These are phyloP conservation scores for Lithodes maja DNA, from an alignment of 2,888 invertebrate genomes.

Conservation along the genomic window DNA sequence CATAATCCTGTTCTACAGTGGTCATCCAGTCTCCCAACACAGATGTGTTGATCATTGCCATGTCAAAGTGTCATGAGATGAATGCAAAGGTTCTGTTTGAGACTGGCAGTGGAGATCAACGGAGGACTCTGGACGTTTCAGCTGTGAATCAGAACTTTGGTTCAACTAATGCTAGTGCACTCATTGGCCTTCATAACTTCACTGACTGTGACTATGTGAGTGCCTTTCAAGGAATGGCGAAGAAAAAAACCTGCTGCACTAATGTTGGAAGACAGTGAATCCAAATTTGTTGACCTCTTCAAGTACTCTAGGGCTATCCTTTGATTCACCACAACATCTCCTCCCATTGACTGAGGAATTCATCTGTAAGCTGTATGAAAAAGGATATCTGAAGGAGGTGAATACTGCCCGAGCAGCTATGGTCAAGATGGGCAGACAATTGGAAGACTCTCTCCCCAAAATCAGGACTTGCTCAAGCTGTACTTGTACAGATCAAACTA, in stretches of 20 bases:
- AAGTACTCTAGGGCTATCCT: background rate
- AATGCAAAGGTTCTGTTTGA: background rate
- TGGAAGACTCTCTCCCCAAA: background rate
- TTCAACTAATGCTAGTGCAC: background rate
- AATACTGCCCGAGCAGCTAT: background rate
- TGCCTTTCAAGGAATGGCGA: constrained; percentile 3
- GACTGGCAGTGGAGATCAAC: constrained; percentile 7
- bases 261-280: background rate
- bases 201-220: constrained; percentile 6
- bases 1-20: constrained; percentile 8
- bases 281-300: constrained; percentile 5
- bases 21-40: background rate
- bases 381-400: background rate
- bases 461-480: constrained; percentile 4
- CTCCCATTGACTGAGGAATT: constrained; percentile 11
- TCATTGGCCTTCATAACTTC: constrained; percentile 14
- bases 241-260: constrained; percentile 18
- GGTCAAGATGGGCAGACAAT: background rate
- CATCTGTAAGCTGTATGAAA: constrained; percentile 6
- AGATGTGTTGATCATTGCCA: constrained; percentile 3
- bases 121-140: constrained; percentile 2
- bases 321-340: constrained; percentile 8
- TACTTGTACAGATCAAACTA: background rate
- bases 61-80: constrained; percentile 18
- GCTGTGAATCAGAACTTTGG: background rate